Conservation (phyloP, 2,797 vertebrate species). For the Pseudochirops corinnae region DNA sequence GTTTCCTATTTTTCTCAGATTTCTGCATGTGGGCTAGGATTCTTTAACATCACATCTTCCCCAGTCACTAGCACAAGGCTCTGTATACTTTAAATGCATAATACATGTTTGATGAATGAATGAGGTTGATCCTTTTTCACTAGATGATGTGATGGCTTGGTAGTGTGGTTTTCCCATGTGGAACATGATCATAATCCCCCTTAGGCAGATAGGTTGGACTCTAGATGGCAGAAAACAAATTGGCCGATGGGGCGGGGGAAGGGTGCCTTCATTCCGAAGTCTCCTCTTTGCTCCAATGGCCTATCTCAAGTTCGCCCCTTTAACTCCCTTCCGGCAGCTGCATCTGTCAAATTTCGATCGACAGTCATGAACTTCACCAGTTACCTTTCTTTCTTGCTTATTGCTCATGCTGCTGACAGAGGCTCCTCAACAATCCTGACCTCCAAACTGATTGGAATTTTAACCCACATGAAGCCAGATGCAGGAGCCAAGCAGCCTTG, state of each 20-base stretch:
- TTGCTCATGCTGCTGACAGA: slow-evolving; percentile 33
- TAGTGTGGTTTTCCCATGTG: neutral
- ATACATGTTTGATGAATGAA: neutral
- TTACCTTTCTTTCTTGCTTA: slow-evolving; percentile 27
- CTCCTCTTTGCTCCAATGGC: neutral
- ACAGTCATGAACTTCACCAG: slow-evolving; percentile 38
- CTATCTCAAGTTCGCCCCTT: neutral
- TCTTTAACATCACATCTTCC: neutral
- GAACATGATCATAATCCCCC: neutral
- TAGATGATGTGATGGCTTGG: neutral
- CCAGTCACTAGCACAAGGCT: neutral
- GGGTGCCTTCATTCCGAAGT: neutral
- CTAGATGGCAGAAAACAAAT: neutral
- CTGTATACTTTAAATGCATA: neutral
- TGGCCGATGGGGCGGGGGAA: neutral
- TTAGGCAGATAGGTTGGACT: neutral
- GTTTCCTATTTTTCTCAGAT: neutral
- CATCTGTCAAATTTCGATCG: slow-evolving; percentile 24
- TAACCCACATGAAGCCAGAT: slow-evolving; percentile 61
- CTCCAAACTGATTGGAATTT: slow-evolving; percentile 69
- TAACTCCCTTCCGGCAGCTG: slow-evolving; percentile 49
- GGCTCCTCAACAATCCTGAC: slow-evolving; percentile 69
- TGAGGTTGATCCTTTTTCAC: neutral
- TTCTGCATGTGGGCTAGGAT: neutral
- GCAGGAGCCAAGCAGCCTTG: slow-evolving; percentile 17